Base-by-base conservation (phyloP, 2,797 vertebrate genomes). In the Rhinoraja longicauda region DNA sequence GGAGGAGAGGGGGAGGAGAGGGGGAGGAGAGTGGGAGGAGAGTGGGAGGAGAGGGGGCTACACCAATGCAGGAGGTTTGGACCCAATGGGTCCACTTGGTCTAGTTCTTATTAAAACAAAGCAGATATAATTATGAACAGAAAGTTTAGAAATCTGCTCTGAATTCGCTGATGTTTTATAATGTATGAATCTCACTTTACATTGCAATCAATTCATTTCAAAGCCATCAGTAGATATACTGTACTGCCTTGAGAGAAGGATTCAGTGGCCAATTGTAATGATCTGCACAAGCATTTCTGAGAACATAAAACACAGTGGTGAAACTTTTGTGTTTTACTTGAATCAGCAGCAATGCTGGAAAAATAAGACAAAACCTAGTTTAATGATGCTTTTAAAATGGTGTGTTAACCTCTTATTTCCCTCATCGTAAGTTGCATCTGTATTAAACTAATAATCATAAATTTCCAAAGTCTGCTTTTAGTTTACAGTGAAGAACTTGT, bases 81-180 rank as follows among this genome's bases (percentile, higher is more conserved):
- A n/a, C n/a, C n/a, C n/a, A n/a, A n/a, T n/a, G n/a, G n/a, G n/a
- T n/a, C n/a, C n/a, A n/a, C n/a, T n/a, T n/a, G n/a, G n/a, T n/a
- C n/a, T n/a, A n/a, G n/a, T n/a, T n/a, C 82, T 57, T 86, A 59
- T 59, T 59, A 29, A 84, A 84, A 84, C 86, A 57, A 86, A n/a
- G 57, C 53, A 57, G 86, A 86, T 57, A 62, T 62, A 86, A 59
- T 86, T 29, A 84, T 53, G 39, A 62, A 45, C 53, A 26, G 26
- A 62, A 57, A 57, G 26, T 59, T 59, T 59, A 57, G 57, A 59
- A 59, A 86, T 59, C 53, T 62, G 24, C 26, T 86, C 57, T 86
- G 12, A 6, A 19, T n/a, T 86, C 53, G 26, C 17, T n/a, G 53
- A 3, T 86, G 53, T 15, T 62, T 59, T 86, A 62, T n/a, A 86